These are phyloP conservation scores for Agelas oroides DNA, from an alignment of 37 sponge, comb jelly and placozoan genomes.

Conservation along the genomic window DNA sequence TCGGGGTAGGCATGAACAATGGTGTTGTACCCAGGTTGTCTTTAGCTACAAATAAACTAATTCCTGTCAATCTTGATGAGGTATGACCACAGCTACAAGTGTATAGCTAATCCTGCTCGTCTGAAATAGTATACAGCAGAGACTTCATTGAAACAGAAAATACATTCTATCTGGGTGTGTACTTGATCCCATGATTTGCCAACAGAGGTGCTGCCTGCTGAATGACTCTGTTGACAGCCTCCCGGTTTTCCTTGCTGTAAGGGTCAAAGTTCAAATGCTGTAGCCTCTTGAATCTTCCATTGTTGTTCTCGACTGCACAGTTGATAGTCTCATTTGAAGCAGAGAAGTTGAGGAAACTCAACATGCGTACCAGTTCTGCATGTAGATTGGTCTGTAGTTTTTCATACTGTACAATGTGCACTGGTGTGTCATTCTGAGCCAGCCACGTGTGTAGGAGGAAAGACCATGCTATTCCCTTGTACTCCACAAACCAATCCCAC, in stretches of 20 bases:
- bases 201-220: constrained; percentile 38
- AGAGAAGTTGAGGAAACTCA: constrained; percentile 57
- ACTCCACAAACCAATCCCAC: constrained; percentile 71
- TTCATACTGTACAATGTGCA: constrained; percentile 76
- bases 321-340: constrained; percentile 29
- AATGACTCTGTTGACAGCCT: constrained; percentile 37
- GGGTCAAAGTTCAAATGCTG: constrained; percentile 72
- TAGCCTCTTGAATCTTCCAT: constrained; percentile 59
- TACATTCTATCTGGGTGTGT: constrained; percentile 14
- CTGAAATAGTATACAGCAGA: no score
- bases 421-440: constrained; percentile 39
- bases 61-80: no score
- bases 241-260: constrained; percentile 50
- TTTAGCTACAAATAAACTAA: no score
- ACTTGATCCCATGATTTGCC: constrained; percentile 31
- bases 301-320: constrained; percentile 55
- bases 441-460: constrained; percentile 68
- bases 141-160: no score
- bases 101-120: no score
- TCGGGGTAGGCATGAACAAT: no score
- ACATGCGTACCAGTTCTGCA: constrained; percentile 56
- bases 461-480: constrained; percentile 49
- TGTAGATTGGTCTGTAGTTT: constrained; percentile 39
- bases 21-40: no score
- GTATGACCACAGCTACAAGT: no score